Percentiles rank a stretch among this genome's conserved stretches.
Conservation (phyloP, 92 coral and sea anemone species). For the Paragorgia papillata region DNA sequence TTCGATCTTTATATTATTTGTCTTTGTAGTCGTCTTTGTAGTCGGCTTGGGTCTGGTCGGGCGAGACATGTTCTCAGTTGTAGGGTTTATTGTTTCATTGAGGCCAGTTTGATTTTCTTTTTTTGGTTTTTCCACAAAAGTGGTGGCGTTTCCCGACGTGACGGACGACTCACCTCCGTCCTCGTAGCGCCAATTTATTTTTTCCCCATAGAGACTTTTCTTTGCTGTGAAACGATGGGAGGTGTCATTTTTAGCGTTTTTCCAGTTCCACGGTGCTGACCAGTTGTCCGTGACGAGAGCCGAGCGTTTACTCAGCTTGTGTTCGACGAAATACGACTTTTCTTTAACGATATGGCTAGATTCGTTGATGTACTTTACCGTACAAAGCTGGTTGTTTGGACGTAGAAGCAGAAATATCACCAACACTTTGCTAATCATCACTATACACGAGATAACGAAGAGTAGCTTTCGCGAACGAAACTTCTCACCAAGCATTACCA, state of each 20-base stretch:
- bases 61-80: not conserved
- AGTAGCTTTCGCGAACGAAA: slow-evolving; percentile 68
- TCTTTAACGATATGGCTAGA: not conserved
- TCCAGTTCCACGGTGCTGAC: not conserved
- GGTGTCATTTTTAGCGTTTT: not conserved
- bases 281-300: not conserved
- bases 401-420: slow-evolving; percentile 33
- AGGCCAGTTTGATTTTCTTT: not conserved
- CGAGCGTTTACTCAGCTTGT: slow-evolving; percentile 23
- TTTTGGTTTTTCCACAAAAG: not conserved
- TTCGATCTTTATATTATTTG: not conserved
- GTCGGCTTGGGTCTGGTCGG: too few species aligned
- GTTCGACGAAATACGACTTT: not conserved
- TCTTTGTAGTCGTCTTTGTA: too few species aligned
- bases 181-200: not conserved
- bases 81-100: not conserved
- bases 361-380: not conserved
- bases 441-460: slow-evolving; percentile 55
- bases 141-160: not conserved
- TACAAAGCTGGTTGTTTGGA: slow-evolving; percentile 28
- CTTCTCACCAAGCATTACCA: slow-evolving; percentile 75
- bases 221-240: not conserved
- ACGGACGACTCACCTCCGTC: too few species aligned
- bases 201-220: not conserved
- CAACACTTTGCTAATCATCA: slow-evolving; percentile 20